Evolutionary conservation across 1,140 invertebrate species (phyloP), one percentile per base, ranked within the genome.

Genomic region (Lordiphosa mommai): DNA sequence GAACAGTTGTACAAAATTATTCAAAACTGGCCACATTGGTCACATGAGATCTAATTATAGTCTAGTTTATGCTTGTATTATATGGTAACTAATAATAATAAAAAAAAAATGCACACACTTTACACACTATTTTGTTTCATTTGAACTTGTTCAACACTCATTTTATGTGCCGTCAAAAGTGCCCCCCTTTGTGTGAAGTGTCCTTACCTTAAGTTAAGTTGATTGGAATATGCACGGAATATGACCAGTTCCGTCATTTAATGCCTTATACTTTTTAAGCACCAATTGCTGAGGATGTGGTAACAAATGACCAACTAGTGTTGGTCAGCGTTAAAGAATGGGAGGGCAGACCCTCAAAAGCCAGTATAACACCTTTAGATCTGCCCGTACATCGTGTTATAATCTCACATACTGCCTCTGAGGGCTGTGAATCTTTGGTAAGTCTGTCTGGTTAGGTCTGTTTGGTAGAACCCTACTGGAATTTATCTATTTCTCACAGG

Each of bases 1-100:
- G 76, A 90, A 27, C 84, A 89, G 44, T 86, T 95, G 0, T 94
- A 91, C 63, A 88, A 90, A 37, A 89, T 91, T 30, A 91, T 93
- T n/a, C 87, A 90, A 50, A 90, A 53, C 2, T 93, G 92, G 92
- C 89, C 90, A 4, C 90, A 92, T 57, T 93, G 90, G 89, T 61
- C 67, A 30, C 29, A 52, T 4, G 30, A 20, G 9, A 30, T 71
- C 12, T 14, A 56, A 41, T 43, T 52, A 14, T 9, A 20, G n/a
- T n/a, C n/a, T n/a, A n/a, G n/a, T n/a, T n/a, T 37, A 16, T 40
- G 40, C 27, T 8, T 16, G 7, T 37, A 60, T 36, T 14, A 48
- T 44, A 4, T 50, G 27, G n/a, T n/a, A n/a, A n/a, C n/a, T n/a
- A 6, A 27, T 27, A 27, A 27, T 17, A 17, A 17, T 2, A 1